Percentiles rank a stretch among this genome's conserved stretches.
Conservation (phyloP, 2,797 vertebrate genomes). For the Falco concolor region DNA sequence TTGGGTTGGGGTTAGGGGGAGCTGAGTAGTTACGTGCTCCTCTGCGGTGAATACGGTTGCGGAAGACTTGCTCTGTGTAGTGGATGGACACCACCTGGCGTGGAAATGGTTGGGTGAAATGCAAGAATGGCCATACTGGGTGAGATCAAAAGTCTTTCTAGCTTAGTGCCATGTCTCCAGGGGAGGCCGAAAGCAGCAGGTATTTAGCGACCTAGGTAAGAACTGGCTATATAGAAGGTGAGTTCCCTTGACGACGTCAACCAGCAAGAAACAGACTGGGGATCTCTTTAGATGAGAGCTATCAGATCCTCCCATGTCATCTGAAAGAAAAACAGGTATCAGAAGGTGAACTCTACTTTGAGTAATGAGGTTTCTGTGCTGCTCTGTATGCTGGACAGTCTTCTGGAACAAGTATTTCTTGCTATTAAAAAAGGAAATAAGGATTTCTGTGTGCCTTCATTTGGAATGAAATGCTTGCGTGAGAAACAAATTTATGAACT, state of each 20-base stretch:
- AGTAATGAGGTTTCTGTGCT: neutral
- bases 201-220: neutral
- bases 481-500: neutral
- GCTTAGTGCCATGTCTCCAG: neutral
- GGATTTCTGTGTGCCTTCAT: neutral
- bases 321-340: neutral
- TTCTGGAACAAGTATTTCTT: neutral
- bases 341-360: neutral
- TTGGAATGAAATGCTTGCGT: neutral
- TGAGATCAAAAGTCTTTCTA: neutral
- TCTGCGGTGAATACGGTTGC: rapidly evolving
- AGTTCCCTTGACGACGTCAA: neutral
- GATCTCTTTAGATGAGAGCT: neutral
- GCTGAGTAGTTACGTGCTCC: neutral
- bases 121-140: neutral
- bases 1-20: neutral
- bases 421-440: neutral
- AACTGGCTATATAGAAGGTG: neutral
- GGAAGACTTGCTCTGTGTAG: neutral
- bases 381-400: neutral
- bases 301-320: neutral
- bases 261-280: neutral
- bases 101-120: neutral
- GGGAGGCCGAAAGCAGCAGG: neutral
- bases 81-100: neutral